A percentile compares a stretch with the other conserved stretches of the same genome.
These are phyloP conservation scores for Eupsittula cactorum DNA, from an alignment of 2,113 vertebrate species.

Conservation along the genomic window DNA sequence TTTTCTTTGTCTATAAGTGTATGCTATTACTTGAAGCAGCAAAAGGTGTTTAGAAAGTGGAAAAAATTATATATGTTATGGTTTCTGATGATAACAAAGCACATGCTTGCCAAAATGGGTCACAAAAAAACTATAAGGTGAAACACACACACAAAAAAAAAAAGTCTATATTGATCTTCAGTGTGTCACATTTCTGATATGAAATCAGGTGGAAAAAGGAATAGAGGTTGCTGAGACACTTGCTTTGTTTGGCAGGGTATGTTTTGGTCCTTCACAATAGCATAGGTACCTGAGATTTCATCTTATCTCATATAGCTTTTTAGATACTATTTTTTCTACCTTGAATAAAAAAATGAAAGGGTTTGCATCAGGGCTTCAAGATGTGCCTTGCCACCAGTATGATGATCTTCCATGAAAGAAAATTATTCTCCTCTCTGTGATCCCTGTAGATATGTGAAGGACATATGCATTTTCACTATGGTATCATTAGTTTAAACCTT, in stretches of 20 bases:
- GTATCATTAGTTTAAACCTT: not conserved
- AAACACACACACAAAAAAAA: not conserved
- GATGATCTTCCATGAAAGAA: not conserved
- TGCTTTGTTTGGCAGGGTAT: not conserved
- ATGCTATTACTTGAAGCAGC: not conserved
- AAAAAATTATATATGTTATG: not conserved
- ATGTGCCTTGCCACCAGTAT: not conserved
- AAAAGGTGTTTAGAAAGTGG: not conserved
- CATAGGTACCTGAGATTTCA: not conserved
- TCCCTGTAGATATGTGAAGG: not conserved
- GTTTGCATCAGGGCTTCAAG: not conserved
- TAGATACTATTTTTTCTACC: not conserved
- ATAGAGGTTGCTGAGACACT: not conserved
- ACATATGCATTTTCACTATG: not conserved
- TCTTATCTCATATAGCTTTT: not conserved
- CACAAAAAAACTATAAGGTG: not conserved
- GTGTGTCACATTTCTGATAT: not conserved
- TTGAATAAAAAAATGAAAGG: not conserved
- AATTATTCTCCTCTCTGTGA: not conserved
- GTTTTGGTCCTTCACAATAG: not conserved
- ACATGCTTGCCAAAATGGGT: not conserved
- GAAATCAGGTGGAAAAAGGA: not conserved
- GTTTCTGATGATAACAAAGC: not conserved
- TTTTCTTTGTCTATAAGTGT: accelerated
- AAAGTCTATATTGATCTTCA: not conserved